Evolutionary conservation across 2,888 invertebrate species (phyloP).

Genomic region (Dryocosmus kuriphilus): DNA sequence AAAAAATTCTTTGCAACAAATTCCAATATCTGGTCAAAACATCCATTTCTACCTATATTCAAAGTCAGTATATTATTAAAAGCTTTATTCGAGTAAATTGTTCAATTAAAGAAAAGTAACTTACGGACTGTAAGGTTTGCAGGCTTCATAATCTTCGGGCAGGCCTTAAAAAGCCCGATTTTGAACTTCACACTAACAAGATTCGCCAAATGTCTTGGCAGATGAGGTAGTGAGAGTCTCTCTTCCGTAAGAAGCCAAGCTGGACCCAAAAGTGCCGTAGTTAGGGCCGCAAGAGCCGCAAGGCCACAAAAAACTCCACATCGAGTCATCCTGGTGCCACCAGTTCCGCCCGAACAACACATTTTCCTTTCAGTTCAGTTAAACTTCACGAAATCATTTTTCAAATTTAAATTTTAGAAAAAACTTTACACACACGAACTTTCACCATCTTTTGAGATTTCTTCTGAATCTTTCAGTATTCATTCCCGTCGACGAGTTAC

Average conservation of each 20-base stretch:
- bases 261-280: constrained; percentile 74
- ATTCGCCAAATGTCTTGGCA: constrained; percentile 65
- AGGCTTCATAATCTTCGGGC: constrained; percentile 72
- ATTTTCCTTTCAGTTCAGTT: constrained; percentile 60
- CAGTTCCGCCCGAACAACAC: constrained; percentile 71
- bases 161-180: constrained; percentile 74
- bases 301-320: constrained; percentile 75
- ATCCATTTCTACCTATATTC: background rate
- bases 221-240: constrained; percentile 66
- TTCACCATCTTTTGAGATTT: background rate
- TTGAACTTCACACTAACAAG: constrained; percentile 73
- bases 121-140: constrained; percentile 71
- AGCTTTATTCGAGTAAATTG: background rate
- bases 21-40: background rate
- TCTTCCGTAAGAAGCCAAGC: constrained; percentile 76
- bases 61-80: no score
- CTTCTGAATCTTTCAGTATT: background rate
- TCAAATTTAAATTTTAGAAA: background rate
- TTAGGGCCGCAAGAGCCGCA: constrained; percentile 73
- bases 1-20: background rate
- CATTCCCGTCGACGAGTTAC: constrained; percentile 4
- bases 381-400: constrained; percentile 4
- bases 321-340: constrained; percentile 73
- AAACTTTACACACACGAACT: background rate
- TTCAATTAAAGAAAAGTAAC: constrained; percentile 55